Base-by-base conservation (phyloP, 2,888 invertebrate genomes). In the Trissolcus brochymenae region DNA sequence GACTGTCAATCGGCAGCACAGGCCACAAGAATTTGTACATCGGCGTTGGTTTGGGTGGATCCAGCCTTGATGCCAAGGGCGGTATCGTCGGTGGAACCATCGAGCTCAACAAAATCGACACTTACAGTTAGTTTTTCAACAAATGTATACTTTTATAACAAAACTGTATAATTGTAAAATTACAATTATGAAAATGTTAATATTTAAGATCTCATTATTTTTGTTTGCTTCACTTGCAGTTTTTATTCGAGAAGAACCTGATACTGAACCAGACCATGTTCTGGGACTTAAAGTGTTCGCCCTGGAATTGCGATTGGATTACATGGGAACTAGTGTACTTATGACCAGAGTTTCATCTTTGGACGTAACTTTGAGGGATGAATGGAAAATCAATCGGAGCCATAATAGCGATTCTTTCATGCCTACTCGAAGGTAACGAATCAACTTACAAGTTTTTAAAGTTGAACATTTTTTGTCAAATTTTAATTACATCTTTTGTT, bases 1-100 rank as follows among this genome's bases (percentile, higher is more conserved):
- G 97, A 40, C 91, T 98, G 21, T 96, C 96, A 76, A 97, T 98
- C 84, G 97, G 97, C 83, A 98, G 97, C 88, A 95, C 95, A 1
- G 98, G 98, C 0, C 96, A 96, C 87, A 97, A 97, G 88, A 96
- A 98, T 90, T 93, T 98, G 91, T 95, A 95, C 88, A 94, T 97
- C 74, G 94, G 96, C 55, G 92, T 98, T 46, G 96, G 96, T 76
- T 91, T 98, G 70, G 96, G 94, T 11, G 95, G 96, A 29, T 98
- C 98, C 0, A 94, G 95, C 82, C 92, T 99, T 66, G 98, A 98
- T 88, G 98, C 99, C 13, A 96, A 97, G 89, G 98, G 97, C 65
- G 99, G 99, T 81, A 98, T 99, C 86, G 98, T 99, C 29, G 98
- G 98, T 87, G 99, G 99, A 21, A 95, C 95, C 82, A 96, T 99